Percentiles rank a stretch among this genome's conserved stretches.
These are phyloP conservation scores for Malthinus seriepunctatus DNA, from an alignment of 2,888 invertebrate species.

Conservation along the genomic window DNA sequence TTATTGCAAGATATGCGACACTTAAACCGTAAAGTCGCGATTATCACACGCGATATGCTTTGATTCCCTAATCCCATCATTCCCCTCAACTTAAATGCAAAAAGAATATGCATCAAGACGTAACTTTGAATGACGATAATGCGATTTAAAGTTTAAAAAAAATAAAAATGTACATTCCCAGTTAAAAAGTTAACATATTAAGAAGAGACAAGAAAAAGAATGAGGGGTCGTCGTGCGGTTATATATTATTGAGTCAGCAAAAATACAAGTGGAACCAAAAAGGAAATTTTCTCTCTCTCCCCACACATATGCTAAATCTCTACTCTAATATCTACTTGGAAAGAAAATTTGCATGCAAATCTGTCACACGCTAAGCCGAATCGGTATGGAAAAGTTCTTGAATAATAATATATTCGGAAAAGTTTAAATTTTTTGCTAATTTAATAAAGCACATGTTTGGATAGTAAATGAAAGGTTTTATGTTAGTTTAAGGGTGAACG, in stretches of 20 bases:
- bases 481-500: conserved; percentile 4
- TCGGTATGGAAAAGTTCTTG: conserved; percentile 53
- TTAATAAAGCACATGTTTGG: conserved; percentile 7
- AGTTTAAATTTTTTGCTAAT: conserved; percentile 1
- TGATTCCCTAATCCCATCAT: conserved; percentile 42
- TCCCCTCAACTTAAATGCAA: conserved; percentile 23
- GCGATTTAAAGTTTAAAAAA: conserved; percentile 30
- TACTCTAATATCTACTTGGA: conserved; percentile 52
- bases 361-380: conserved; percentile 52
- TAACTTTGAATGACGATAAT: conserved; percentile 33
- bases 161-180: background rate
- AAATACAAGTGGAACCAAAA: conserved; percentile 22
- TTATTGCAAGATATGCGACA: conserved; percentile 45
- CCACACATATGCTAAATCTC: conserved; percentile 50
- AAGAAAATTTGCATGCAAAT: conserved; percentile 54
- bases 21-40: conserved; percentile 48
- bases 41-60: conserved; percentile 49
- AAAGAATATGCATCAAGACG: conserved; percentile 24
- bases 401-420: conserved; percentile 48
- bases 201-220: background rate
- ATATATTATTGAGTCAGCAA: conserved; percentile 23
- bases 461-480: conserved; percentile 9
- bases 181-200: background rate
- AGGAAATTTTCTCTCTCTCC: conserved; percentile 16
- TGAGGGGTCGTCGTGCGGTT: conserved; percentile 1